These are phyloP conservation scores for Tipula lateralis DNA, from an alignment of 2,888 invertebrate species.

Conservation along the genomic window DNA sequence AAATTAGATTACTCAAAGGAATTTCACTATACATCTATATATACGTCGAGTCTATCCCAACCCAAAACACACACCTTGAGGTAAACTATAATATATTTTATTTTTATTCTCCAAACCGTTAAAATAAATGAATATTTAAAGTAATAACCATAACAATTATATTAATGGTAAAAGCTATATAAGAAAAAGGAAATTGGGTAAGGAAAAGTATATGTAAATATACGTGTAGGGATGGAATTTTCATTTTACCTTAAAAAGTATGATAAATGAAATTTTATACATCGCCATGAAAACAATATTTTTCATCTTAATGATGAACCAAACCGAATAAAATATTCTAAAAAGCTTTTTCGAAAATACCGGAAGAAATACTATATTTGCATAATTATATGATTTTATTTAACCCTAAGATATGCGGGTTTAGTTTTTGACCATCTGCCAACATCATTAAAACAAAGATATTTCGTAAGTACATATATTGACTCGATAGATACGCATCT, in stretches of 20 bases:
- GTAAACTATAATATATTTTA: not conserved
- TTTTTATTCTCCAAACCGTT: not conserved
- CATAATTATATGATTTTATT: not conserved
- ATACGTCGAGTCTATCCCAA: not conserved
- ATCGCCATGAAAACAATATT: not conserved
- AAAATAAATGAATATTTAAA: constrained; percentile 24
- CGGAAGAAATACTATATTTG: not conserved
- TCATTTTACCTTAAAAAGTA: not conserved
- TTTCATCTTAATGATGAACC: not conserved
- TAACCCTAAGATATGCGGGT: not conserved
- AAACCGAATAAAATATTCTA: not conserved
- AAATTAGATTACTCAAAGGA: not conserved
- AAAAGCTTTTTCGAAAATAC: not conserved
- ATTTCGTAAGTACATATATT: too few relatives aligned
- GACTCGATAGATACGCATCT: too few relatives aligned
- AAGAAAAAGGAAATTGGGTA: not conserved
- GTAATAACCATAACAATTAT: constrained; percentile 19
- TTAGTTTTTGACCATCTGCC: not conserved
- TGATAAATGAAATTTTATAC: not conserved
- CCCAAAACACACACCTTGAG: not conserved
- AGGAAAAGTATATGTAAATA: not conserved
- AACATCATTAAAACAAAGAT: not conserved
- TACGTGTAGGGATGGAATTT: not conserved
- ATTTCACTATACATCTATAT: not conserved
- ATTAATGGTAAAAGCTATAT: not conserved